These are phyloP conservation scores for Corythaeola cristata DNA, from an alignment of 2,113 vertebrate genomes.

Conservation along the genomic window DNA sequence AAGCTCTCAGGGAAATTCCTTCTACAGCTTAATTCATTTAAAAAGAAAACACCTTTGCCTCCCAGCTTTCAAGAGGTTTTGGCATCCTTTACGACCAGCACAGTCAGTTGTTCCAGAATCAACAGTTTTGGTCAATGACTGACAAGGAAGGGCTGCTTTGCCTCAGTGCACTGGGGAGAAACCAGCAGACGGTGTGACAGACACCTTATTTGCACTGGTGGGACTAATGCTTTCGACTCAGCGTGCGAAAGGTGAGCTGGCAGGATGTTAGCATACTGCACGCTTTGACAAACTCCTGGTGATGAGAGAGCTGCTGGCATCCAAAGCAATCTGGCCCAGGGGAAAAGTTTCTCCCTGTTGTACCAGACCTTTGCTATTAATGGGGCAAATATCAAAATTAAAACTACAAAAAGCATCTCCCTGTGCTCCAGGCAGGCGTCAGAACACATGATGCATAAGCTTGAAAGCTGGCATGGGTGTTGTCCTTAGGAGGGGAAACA, in stretches of 20 bases:
- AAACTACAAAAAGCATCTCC: background rate
- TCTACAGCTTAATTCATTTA: slow-evolving; percentile 40
- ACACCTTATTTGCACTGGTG: slow-evolving; percentile 57
- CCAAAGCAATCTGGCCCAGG: background rate
- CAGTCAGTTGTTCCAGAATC: slow-evolving; percentile 46
- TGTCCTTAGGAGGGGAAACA: background rate
- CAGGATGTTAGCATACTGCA: slow-evolving; percentile 56
- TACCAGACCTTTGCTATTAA: background rate
- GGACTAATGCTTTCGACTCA: slow-evolving; percentile 2
- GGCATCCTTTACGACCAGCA: background rate
- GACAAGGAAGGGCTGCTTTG: slow-evolving; percentile 50
- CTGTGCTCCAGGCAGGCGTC: background rate
- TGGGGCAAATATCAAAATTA: slow-evolving; percentile 16
- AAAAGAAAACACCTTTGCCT: slow-evolving; percentile 52
- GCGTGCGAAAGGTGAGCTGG: slow-evolving; percentile 42
- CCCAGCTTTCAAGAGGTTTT: slow-evolving; percentile 43
- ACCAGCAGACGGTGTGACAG: slow-evolving; percentile 19
- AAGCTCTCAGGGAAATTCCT: slow-evolving; percentile 47
- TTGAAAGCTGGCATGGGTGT: background rate
- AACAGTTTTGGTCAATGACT: slow-evolving; percentile 56
- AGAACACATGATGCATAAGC: background rate
- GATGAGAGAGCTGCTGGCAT: slow-evolving; percentile 44
- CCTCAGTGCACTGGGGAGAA: slow-evolving; percentile 33
- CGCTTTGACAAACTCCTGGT: slow-evolving; percentile 1
- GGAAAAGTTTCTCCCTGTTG: background rate